Base-by-base conservation (phyloP, 2,888 invertebrate genomes). In the Agrotis segetum region DNA sequence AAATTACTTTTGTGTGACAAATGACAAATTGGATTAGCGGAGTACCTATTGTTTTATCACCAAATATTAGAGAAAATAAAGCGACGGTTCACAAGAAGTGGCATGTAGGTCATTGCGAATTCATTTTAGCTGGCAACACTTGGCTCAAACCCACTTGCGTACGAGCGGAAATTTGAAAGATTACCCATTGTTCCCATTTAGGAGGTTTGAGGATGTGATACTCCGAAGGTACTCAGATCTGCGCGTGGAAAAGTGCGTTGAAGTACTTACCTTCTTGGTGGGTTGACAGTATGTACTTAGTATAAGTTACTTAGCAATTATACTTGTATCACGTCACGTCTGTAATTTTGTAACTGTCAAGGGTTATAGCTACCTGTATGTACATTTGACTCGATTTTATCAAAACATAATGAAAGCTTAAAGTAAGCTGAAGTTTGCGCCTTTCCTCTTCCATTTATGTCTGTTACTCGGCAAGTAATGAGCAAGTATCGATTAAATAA, bases 161-260 rank as follows among this genome's bases (percentile, higher is more conserved):
- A 63, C 58, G 62, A 72, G 50, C 81, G 82, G 82, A 85, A 85
- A 81, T 87, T 83, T 80, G 77, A 81, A 82, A 80, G 71, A 83
- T 78, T 80, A 72, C 63, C 74, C 67, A 80, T 82, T 77, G 79
- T 73, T 69, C 55, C 47, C 67, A 62, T 83, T 82, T 80, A 65
- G 59, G 64, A 34, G n/a, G n/a, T 13, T 14, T 1, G 68, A 75
- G 69, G 73, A 77, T 76, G 60, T 74, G 74, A 66, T 58, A 29
- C 52, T 67, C 60, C 11, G n/a, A 19, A 65, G 61, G 52, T 67
- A 72, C 63, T 66, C 50, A 13, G 6, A 24, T 24, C 16, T 58
- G 24, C 19, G 49, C 34, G 61, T 58, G 53, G 50, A 52, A 49
- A 59, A 44, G 56, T 21, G 17, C 4, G 24, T 46, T 55, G 24